Conservation (phyloP, 2,888 invertebrate species). For the Miltochrista miniata region DNA sequence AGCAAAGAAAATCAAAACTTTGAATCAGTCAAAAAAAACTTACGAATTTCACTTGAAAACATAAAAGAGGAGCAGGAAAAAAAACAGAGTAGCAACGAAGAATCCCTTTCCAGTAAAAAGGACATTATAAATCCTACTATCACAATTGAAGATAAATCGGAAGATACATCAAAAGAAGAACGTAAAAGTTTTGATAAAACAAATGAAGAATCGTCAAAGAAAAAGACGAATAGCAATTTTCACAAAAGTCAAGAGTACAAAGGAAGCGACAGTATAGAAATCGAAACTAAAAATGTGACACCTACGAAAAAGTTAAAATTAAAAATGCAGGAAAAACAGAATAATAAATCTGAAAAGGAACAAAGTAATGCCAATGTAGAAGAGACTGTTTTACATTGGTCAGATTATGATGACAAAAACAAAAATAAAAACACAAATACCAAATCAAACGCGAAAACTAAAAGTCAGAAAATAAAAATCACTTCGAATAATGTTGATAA, state of each 20-base stretch:
- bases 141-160: background rate
- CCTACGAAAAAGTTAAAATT: no score
- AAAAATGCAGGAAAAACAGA: background rate
- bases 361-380: background rate
- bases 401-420: background rate
- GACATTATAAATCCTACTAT: background rate
- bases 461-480: background rate
- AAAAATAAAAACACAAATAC: background rate
- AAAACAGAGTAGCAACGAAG: background rate
- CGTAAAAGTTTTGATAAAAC: background rate
- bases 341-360: background rate
- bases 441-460: background rate
- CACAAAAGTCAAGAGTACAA: background rate
- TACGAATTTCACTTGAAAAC: no score
- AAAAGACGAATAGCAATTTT: background rate
- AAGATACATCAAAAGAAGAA: background rate
- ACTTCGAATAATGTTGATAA: background rate
- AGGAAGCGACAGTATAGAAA: no score
- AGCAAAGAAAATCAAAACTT: background rate
- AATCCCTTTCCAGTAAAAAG: background rate
- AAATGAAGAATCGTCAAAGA: background rate
- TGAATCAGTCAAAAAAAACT: background rate
- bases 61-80: background rate
- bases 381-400: background rate
- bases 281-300: background rate